Conservation (phyloP, 2,888 invertebrate species). For the Drosophila siamana region DNA sequence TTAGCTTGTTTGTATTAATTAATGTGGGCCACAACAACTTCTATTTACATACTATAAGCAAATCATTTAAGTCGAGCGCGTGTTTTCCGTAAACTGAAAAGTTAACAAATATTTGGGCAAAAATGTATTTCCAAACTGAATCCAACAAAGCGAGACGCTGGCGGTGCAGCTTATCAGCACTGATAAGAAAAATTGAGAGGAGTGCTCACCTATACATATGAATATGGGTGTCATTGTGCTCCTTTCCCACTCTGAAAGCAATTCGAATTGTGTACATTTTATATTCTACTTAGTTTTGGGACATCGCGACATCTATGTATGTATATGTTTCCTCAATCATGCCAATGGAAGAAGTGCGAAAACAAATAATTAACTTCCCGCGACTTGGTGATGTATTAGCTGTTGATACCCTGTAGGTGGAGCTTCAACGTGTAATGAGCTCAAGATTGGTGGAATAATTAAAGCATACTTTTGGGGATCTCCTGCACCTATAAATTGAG, state of each 20-base stretch:
- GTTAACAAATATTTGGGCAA: slow-evolving; percentile 44
- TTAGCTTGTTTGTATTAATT: slow-evolving; percentile 23
- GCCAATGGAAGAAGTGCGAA: slow-evolving; percentile 37
- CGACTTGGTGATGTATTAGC: neutral
- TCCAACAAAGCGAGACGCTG: slow-evolving; percentile 1
- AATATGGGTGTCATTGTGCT: slow-evolving; percentile 24
- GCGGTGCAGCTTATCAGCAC: slow-evolving; percentile 20
- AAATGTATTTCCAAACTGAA: slow-evolving; percentile 8
- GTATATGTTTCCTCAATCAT: neutral
- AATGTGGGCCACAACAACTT: slow-evolving; percentile 26
- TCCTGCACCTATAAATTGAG: neutral
- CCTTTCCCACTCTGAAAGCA: slow-evolving; percentile 10
- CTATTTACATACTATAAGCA: slow-evolving; percentile 46
- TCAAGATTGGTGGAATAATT: neutral
- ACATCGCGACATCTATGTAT: slow-evolving; percentile 7
- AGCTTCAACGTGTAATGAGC: no score
- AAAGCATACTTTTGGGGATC: neutral
- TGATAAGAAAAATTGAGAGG: slow-evolving; percentile 53
- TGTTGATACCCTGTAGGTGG: neutral
- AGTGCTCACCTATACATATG: slow-evolving; percentile 4
- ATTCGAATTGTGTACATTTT: neutral
- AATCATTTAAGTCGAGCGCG: slow-evolving; percentile 34
- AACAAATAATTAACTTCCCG: slow-evolving; percentile 20
- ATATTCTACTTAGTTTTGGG: slow-evolving; percentile 3
- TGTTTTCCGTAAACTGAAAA: slow-evolving; percentile 53